Evolutionary conservation across 2,888 invertebrate species (phyloP).

Genomic region (Heteropelma amictum): DNA sequence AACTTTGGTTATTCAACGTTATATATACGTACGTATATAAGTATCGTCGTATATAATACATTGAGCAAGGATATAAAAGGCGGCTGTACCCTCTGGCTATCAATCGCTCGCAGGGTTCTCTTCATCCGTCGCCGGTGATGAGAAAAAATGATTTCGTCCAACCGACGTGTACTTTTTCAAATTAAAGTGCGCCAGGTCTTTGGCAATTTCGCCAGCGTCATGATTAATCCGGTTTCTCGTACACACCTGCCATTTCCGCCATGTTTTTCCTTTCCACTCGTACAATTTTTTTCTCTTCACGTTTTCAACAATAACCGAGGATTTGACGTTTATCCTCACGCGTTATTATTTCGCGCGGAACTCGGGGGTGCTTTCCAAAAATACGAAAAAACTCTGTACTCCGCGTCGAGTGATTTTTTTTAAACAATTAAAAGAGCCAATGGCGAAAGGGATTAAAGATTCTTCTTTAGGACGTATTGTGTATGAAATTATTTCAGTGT

Average conservation of each 20-base stretch:
- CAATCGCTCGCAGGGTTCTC: constrained; percentile 17
- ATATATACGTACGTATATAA: not conserved
- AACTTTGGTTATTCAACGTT: too few species aligned
- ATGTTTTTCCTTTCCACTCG: too few species aligned
- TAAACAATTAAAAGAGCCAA: too few species aligned
- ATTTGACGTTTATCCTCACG: not conserved
- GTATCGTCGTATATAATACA: not conserved
- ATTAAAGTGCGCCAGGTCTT: constrained; percentile 53
- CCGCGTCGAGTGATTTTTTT: too few species aligned
- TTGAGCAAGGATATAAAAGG: constrained; percentile 14
- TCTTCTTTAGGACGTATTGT: too few species aligned
- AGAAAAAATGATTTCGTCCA: constrained; percentile 48
- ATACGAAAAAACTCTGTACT: too few species aligned
- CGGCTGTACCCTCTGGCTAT: constrained; percentile 37
- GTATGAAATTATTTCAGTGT: too few species aligned
- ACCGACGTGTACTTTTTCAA: constrained; percentile 11
- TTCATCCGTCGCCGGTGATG: constrained; percentile 44
- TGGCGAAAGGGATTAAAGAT: too few species aligned
- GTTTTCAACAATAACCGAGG: not conserved
- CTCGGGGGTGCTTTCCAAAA: too few species aligned
- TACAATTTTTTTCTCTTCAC: constrained; percentile 14
- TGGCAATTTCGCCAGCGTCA: constrained; percentile 50
- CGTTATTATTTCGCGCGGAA: too few species aligned
- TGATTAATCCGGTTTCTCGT: constrained; percentile 37
- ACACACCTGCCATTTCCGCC: constrained; percentile 29